A percentile compares a stretch with the other conserved stretches of the same genome.
phyloP scores from a whole-genome alignment of 2,113 vertebrate genomes.

The Erpornis zantholeuca region DNA sequence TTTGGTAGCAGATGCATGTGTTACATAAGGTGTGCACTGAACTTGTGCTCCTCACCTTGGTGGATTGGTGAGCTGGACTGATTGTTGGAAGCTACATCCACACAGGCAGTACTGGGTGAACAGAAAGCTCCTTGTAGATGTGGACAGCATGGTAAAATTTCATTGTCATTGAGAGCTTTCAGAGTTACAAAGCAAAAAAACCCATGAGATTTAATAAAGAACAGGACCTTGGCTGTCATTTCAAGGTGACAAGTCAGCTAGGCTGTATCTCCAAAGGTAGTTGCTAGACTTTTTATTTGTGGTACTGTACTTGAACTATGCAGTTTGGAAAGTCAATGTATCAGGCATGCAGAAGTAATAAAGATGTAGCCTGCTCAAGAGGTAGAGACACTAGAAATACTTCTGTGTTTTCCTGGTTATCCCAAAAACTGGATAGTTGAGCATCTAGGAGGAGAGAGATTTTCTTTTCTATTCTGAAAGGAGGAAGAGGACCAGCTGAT shows the following conservation, averaged over 20 bases:
- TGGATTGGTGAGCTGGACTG: not conserved
- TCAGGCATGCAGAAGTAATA: not conserved
- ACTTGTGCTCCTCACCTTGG: not conserved
- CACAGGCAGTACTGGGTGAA: not conserved
- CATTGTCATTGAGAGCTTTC: not conserved
- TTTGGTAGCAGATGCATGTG: not conserved
- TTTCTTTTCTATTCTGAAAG: not conserved
- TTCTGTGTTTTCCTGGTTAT: not conserved
- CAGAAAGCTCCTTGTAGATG: not conserved
- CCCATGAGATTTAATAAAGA: not conserved
- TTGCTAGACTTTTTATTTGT: not conserved
- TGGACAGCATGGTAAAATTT: not conserved
- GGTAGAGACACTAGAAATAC: not conserved
- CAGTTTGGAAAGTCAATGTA: not conserved
- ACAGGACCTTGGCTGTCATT: not conserved
- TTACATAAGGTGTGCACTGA: not conserved
- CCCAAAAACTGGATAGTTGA: not conserved
- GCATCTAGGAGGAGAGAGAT: not conserved
- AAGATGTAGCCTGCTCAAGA: not conserved
- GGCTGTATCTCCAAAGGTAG: not conserved
- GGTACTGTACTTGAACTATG: not conserved
- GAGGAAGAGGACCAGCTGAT: not conserved
- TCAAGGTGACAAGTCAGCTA: not conserved
- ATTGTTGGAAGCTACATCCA: not conserved
- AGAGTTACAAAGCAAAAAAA: not conserved